A percentile compares a stretch with the other conserved stretches of the same genome.
Conservation (phyloP, 2,113 vertebrate genomes). For the Isurus oxyrinchus region DNA sequence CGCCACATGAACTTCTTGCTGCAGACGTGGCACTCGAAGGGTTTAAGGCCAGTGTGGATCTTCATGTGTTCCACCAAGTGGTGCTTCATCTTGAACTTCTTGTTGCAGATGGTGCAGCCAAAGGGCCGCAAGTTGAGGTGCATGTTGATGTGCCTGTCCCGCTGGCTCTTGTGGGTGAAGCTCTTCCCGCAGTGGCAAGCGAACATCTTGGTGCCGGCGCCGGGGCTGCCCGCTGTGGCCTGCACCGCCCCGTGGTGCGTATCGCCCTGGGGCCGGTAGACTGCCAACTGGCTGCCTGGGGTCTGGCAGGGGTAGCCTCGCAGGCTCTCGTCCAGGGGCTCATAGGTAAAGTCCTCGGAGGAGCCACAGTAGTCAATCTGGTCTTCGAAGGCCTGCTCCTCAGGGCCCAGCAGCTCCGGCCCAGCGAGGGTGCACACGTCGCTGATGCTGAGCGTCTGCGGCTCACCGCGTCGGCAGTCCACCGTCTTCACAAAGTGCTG, state of each 20-base stretch:
- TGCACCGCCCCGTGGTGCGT: constrained; percentile 42
- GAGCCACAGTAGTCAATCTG: constrained; percentile 5
- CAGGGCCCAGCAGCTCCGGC: not conserved
- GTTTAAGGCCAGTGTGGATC: constrained; percentile 85
- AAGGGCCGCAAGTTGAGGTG: constrained; percentile 88
- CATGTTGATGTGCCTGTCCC: constrained; percentile 89
- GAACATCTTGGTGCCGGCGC: constrained; percentile 69
- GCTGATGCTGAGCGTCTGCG: constrained; percentile 41
- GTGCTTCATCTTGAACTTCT: constrained; percentile 95
- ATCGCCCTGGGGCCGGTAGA: constrained; percentile 42
- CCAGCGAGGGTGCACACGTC: constrained; percentile 1
- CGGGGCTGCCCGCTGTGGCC: not conserved
- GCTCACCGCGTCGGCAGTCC: constrained; percentile 37
- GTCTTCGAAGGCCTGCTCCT: not conserved
- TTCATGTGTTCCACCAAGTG: constrained; percentile 94
- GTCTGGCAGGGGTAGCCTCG: constrained; percentile 31
- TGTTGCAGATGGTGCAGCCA: constrained; percentile 81
- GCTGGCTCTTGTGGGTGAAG: constrained; percentile 87
- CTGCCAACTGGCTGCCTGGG: constrained; percentile 56
- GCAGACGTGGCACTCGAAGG: constrained; percentile 76
- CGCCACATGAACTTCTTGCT: constrained; percentile 92
- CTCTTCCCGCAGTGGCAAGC: constrained; percentile 90
- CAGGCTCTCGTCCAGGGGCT: not conserved
- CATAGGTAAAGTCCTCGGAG: not conserved
- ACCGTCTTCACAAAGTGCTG: constrained; percentile 46